A percentile compares a stretch with the other conserved stretches of the same genome.
These are phyloP conservation scores for Temnothorax rugatulus DNA, from an alignment of 2,888 invertebrate genomes.

Conservation along the genomic window DNA sequence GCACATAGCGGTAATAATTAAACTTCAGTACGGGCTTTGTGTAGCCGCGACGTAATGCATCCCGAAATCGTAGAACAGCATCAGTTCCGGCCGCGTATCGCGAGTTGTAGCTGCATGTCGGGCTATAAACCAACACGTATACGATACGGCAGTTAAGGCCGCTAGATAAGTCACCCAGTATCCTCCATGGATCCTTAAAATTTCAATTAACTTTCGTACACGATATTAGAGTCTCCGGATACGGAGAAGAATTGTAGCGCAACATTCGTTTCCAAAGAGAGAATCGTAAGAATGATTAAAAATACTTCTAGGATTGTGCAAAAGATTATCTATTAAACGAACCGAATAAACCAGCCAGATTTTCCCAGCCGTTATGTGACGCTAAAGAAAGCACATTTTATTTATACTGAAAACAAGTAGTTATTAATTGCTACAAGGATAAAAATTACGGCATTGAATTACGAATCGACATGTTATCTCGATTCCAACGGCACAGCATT, in stretches of 20 bases:
- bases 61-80: constrained; percentile 56
- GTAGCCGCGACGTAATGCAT: constrained; percentile 33
- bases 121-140: constrained; percentile 62
- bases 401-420: background rate
- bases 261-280: constrained; percentile 3
- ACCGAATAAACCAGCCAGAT: background rate
- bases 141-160: constrained; percentile 61
- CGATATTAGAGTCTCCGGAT: constrained; percentile 19
- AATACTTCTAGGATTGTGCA: background rate
- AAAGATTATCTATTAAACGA: background rate
- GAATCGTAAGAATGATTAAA: background rate
- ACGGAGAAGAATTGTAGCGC: background rate
- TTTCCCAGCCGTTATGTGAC: background rate
- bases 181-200: constrained; percentile 56
- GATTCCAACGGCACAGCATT: background rate
- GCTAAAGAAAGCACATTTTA: background rate
- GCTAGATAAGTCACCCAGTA: constrained; percentile 58
- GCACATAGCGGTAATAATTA: constrained; percentile 44
- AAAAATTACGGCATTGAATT: background rate
- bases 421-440: background rate
- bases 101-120: constrained; percentile 30
- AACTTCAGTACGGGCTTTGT: constrained; percentile 47
- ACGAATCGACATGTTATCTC: background rate
- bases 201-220: constrained; percentile 65
- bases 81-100: constrained; percentile 38